Evolutionary conservation across 2,113 vertebrate genomes (phyloP).

Genomic region (Channa maculata): DNA sequence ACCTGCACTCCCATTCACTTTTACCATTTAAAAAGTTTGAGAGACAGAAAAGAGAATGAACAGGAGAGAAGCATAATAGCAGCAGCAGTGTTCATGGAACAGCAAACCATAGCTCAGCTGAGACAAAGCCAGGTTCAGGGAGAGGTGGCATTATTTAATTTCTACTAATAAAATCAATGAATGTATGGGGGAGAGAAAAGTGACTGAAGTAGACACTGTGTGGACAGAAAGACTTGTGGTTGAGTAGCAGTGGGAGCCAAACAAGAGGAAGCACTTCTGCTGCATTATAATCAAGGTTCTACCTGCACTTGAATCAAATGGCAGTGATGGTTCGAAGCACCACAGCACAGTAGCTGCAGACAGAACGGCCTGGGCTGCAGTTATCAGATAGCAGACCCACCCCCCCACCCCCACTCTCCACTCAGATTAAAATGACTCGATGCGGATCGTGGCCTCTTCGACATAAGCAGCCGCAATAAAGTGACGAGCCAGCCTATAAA

Average conservation of each 20-base stretch:
- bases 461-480: constrained; percentile 67
- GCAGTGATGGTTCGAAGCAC: constrained; percentile 44
- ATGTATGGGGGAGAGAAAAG: neutral
- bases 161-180: constrained; percentile 36
- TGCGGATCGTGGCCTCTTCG: constrained; percentile 32
- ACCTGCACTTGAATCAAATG: constrained; percentile 51
- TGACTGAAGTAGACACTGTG: neutral
- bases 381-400: constrained; percentile 48
- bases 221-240: constrained; percentile 11
- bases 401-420: constrained; percentile 16
- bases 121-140: constrained; percentile 54
- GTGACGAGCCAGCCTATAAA: constrained; percentile 63
- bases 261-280: constrained; percentile 33
- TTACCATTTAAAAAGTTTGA: constrained; percentile 21
- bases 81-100: constrained; percentile 36
- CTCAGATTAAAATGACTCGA: constrained; percentile 62
- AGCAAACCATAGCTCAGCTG: constrained; percentile 64
- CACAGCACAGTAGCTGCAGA: constrained; percentile 33
- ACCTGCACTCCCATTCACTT: constrained; percentile 54
- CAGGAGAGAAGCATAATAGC: constrained; percentile 28
- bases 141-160: constrained; percentile 55
- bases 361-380: constrained; percentile 39
- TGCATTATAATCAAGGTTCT: constrained; percentile 64
- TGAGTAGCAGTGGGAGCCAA: constrained; percentile 29
- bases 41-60: neutral